Evolutionary conservation across 2,888 invertebrate species (phyloP), one percentile per base, ranked within the genome.

Genomic region (Tetragnatha montana): DNA sequence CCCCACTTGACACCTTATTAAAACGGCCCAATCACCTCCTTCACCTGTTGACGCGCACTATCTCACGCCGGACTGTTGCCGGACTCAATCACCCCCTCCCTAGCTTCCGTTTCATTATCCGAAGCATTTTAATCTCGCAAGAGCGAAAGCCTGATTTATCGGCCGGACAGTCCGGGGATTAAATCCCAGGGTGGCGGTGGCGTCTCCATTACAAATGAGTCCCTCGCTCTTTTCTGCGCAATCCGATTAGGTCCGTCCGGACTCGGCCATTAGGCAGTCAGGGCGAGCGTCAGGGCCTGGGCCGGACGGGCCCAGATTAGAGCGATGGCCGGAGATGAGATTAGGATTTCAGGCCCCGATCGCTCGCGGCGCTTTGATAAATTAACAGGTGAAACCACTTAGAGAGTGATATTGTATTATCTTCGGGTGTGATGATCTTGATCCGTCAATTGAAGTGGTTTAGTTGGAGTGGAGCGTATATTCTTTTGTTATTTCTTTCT

Each of bases 141-240:
- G 81, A 85, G 85, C n/a, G 76, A 69, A 81, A 85, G 85, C 84
- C 80, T 89, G 89, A 85, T 89, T 89, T 89, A 89, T 85, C 89
- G 81, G 82, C 87, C 75, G 87, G 82, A 82, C 81, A 88, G 82
- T 88, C 82, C 76, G 78, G 76, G 81, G 87, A 88, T 88, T 88
- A 88, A 88, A 88, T 88, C 87, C 35, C 78, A 76, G 87, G 82
- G 76, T 81, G 74, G 87, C 87, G 82, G 76, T 81, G 74, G 87
- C 87, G 87, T 88, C 87, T 88, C 87, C 82, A 88, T 88, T 88
- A 88, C 87, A 88, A 88, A 88, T 88, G 87, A 88, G 87, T 88
- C 49, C 49, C 51, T 22, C 78, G 3, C 17, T 49, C 81, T 82
- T 86, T 79, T 85, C 86, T 79, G 35, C 85, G 71, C 78, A 88